Base-by-base conservation (phyloP, 2,888 invertebrate genomes). In the Icerya purchasi region DNA sequence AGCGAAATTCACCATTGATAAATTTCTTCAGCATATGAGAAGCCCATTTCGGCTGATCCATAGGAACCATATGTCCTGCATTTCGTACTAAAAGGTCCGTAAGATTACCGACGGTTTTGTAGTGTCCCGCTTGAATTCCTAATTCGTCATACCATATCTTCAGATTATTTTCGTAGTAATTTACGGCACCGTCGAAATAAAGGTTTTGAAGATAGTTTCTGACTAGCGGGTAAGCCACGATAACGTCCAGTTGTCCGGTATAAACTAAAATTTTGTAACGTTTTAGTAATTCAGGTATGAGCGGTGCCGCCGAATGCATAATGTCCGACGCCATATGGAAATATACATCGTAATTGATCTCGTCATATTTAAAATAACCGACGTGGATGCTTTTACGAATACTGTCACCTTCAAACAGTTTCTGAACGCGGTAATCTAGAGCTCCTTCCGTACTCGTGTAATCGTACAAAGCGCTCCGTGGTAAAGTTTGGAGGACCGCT, bases 191-290 rank as follows among this genome's bases (percentile, higher is more conserved):
- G 36, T 74, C 76, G 72, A 86, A 89, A 54, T 81, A 58, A 20
- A 76, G 65, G 3, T 69, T 69, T 58, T 68, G 65, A 2, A 77
- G 63, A 65, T 74, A 74, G 21, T 69, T 70, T 61, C 73, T 72
- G 0, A 75, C 89, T 58, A 87, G 69, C 0, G 89, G 87, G 71
- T 89, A 87, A 0, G 89, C 88, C 0, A 91, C 86, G 63, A 92
- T 87, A n/a, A 93, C 84, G 70, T 93, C 93, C 64, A 92, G 70
- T 69, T 93, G 91, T 0, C 93, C 93, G 68, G 82, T 90, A 70
- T 91, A 92, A 63, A 90, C 77, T 55, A 91, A 76, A 18, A 89
- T 79, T 68, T 77, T 75, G 66, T 83, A 84, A 22, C 62, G 24
- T 51, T 79, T 74, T 0, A 86, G 68, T 0, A 88, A 72, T 66